Percentiles rank a stretch among this genome's conserved stretches.
These are phyloP conservation scores for Drosophila koepferae DNA, from an alignment of 2,888 invertebrate species.

Conservation along the genomic window DNA sequence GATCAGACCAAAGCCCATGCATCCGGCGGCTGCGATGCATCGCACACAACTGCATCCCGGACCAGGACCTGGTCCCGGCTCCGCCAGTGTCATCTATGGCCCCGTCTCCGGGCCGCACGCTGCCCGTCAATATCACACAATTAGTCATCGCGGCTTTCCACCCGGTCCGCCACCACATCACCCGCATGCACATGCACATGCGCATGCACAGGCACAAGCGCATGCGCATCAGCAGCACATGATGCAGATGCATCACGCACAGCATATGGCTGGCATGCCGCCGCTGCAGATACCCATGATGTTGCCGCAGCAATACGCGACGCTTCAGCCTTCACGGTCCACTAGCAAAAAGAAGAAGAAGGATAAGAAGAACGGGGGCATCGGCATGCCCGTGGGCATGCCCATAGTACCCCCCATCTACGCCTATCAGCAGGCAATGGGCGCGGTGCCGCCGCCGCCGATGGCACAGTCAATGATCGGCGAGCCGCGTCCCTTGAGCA, in stretches of 20 bases:
- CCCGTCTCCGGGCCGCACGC: slow-evolving; percentile 83
- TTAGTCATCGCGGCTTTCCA: slow-evolving; percentile 85
- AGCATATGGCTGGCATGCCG: slow-evolving; percentile 82
- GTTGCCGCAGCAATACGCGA: slow-evolving; percentile 88
- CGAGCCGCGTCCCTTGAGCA: slow-evolving; percentile 86
- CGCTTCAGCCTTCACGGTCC: slow-evolving; percentile 88
- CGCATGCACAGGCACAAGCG: slow-evolving; percentile 67
- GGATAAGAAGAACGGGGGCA: slow-evolving; percentile 82
- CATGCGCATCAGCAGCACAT: slow-evolving; percentile 75
- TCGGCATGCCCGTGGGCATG: slow-evolving; percentile 85
- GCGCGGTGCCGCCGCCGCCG: slow-evolving; percentile 75
- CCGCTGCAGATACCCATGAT: slow-evolving; percentile 85
- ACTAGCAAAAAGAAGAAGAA: slow-evolving; percentile 86
- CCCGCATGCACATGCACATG: slow-evolving; percentile 68
- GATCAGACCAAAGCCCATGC: slow-evolving; percentile 85
- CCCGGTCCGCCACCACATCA: slow-evolving; percentile 80
- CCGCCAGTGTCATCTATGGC: slow-evolving; percentile 85
- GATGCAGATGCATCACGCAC: slow-evolving; percentile 59
- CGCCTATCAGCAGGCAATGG: slow-evolving; percentile 84
- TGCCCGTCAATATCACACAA: slow-evolving; percentile 86
- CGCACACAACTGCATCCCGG: slow-evolving; percentile 68
- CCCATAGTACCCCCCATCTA: slow-evolving; percentile 86
- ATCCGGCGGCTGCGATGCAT: slow-evolving; percentile 82
- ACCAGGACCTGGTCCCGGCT: slow-evolving; percentile 55
- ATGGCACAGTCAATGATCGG: slow-evolving; percentile 87